These are phyloP conservation scores for Sesamia inferens DNA, from an alignment of 2,888 invertebrate species.

Conservation along the genomic window DNA sequence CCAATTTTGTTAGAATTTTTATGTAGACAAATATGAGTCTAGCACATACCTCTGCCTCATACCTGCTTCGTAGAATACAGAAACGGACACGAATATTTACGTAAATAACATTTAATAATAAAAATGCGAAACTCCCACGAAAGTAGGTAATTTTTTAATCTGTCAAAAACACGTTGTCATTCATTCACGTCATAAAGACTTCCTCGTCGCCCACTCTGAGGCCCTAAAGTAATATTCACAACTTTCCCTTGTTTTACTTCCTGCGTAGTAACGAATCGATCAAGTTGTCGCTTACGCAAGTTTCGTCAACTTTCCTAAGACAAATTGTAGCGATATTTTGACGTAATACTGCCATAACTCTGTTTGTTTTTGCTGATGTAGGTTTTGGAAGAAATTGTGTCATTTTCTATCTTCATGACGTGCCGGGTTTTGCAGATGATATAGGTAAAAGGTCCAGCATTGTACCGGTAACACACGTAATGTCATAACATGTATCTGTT, in stretches of 20 bases:
- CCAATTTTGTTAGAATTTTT: no score
- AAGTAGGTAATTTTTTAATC: neutral
- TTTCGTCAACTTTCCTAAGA: slow-evolving; percentile 50
- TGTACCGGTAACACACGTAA: neutral
- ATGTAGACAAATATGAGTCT: neutral
- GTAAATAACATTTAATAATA: no score
- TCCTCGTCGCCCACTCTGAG: slow-evolving; percentile 45
- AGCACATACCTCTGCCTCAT: no score
- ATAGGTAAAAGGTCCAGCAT: slow-evolving; percentile 18
- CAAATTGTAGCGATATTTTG: slow-evolving; percentile 52
- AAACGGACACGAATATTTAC: no score
- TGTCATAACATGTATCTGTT: neutral
- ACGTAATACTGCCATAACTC: slow-evolving; percentile 47
- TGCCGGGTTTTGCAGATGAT: slow-evolving; percentile 14
- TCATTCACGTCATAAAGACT: no score
- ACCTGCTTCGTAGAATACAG: no score
- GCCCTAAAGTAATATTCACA: slow-evolving; percentile 64
- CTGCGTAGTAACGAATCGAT: slow-evolving; percentile 74
- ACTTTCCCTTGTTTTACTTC: slow-evolving; percentile 71
- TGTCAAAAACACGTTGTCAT: neutral
- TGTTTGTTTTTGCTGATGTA: slow-evolving; percentile 56
- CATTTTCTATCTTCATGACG: slow-evolving; percentile 18
- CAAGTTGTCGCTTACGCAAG: slow-evolving; percentile 51
- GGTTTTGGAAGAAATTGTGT: slow-evolving; percentile 29
- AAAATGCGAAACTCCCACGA: neutral